phyloP scores from a whole-genome alignment of 2,888 invertebrate species.

The Chalcosyrphus nemorum region DNA sequence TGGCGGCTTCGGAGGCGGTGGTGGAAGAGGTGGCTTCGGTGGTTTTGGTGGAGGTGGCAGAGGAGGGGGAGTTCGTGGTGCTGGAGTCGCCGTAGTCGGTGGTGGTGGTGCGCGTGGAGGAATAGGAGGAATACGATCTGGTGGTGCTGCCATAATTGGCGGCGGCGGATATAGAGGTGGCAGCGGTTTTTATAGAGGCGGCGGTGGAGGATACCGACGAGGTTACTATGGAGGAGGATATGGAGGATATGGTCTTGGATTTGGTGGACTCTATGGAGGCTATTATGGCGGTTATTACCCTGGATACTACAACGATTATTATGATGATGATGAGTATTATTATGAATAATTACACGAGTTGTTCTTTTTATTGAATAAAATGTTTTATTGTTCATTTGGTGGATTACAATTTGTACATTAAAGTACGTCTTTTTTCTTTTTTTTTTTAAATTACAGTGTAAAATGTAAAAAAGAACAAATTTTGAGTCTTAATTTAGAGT shows the following conservation, averaged over 20 bases:
- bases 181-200: constrained; percentile 9
- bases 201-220: constrained; percentile 15
- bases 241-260: constrained; percentile 21
- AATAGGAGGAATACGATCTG: neutral
- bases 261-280: no score
- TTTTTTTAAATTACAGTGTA: constrained; percentile 40
- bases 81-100: neutral
- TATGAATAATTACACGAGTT: neutral
- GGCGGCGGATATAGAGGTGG: constrained; percentile 29
- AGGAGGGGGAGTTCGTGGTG: constrained; percentile 26
- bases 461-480: constrained; percentile 30
- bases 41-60: constrained; percentile 20
- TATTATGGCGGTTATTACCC: constrained; percentile 15
- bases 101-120: constrained; percentile 6
- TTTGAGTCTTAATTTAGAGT: neutral
- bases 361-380: constrained; percentile 43
- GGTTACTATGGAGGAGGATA: constrained; percentile 26
- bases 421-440: constrained; percentile 39
- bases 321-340: neutral
- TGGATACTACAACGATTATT: constrained; percentile 15
- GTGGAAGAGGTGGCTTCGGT: no score
- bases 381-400: constrained; percentile 69
- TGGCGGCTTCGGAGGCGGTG: constrained; percentile 34
- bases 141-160: neutral
- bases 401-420: constrained; percentile 68